Evolutionary conservation across 2,797 vertebrate genomes (phyloP), one percentile per base, ranked within the genome.

Genomic region (Aviceda leuphotes): DNA sequence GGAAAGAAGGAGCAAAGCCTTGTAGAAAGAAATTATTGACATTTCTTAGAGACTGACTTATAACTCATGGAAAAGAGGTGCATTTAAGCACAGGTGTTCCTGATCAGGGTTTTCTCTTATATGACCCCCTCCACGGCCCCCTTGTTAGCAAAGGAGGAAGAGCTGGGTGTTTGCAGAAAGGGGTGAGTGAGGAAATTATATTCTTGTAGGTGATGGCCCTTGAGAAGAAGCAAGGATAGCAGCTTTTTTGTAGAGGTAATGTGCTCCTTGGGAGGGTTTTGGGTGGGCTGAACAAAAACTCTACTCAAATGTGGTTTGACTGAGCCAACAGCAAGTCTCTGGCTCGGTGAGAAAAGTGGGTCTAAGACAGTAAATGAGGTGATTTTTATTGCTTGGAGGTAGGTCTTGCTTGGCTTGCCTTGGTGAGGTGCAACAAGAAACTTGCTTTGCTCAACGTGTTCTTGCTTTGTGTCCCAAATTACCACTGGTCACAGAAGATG

Each of bases 191-290:
- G 17, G 17, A 63, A 43, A 16, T 33, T 7, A 6, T 18, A 17
- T 26, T 31, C 10, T 4, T 50, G 5, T 3, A 21, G 35, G 15
- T 4, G 3, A 10, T 20, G 9, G 37, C 1, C 5, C 8, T 39
- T 6, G 7, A 68, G 43, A 16, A 70, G 21, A 44, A 71, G 25
- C 6, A 63, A 50, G 24, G 31, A 22, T 3, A 33, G 7, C 8
- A 41, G 24, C 1, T 1, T 25, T 59, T 47, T 31, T 73, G 16
- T 7, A 24, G 14, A 39, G 28, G 35, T 56, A 65, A 18, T 1
- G 8, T 37, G 8, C 2, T 39, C 47, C 22, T 58, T 12, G 18
- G 11, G 4, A 20, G 9, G 15, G 4, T 28, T 63, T 77, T 58
- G 2, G 12, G 7, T 11, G 5, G 4, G 4, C 58, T 86, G 47